Conservation (phyloP, 2,113 vertebrate species). For the Mesembrinibis cayennensis region DNA sequence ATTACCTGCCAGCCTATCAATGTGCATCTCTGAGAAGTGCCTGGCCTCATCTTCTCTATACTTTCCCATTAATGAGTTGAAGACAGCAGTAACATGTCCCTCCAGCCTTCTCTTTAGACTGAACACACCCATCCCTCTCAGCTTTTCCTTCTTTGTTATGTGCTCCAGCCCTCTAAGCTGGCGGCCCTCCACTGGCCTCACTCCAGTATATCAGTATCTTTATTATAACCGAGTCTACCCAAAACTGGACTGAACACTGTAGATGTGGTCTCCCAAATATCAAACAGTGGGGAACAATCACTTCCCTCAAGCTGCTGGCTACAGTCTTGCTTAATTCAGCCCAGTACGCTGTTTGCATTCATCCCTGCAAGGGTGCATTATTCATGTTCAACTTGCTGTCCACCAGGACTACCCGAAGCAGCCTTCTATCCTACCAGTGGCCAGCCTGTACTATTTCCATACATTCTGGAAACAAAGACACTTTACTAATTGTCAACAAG, state of each 20-base stretch:
- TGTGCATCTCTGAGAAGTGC: not conserved
- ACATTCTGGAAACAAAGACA: not conserved
- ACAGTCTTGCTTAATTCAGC: not conserved
- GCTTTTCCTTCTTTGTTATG: not conserved
- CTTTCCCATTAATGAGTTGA: not conserved
- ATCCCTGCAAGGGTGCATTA: not conserved
- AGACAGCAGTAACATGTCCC: not conserved
- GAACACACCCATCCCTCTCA: not conserved
- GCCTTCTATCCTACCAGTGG: not conserved
- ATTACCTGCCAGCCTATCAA: not conserved
- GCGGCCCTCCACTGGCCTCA: not conserved
- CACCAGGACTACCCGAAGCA: not conserved
- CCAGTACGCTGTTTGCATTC: not conserved
- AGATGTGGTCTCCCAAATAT: not conserved
- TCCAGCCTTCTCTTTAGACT: not conserved
- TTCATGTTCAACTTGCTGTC: not conserved
- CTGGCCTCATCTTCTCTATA: not conserved
- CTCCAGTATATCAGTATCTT: not conserved
- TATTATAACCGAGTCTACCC: not conserved
- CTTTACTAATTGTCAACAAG: not conserved
- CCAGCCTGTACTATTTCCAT: not conserved
- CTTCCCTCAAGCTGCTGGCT: not conserved
- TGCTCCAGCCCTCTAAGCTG: not conserved
- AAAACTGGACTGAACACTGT: not conserved
- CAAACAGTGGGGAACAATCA: not conserved